A percentile compares a stretch with the other conserved stretches of the same genome.
Conservation (phyloP, 1,140 invertebrate species). For the Plectus sambesii region DNA sequence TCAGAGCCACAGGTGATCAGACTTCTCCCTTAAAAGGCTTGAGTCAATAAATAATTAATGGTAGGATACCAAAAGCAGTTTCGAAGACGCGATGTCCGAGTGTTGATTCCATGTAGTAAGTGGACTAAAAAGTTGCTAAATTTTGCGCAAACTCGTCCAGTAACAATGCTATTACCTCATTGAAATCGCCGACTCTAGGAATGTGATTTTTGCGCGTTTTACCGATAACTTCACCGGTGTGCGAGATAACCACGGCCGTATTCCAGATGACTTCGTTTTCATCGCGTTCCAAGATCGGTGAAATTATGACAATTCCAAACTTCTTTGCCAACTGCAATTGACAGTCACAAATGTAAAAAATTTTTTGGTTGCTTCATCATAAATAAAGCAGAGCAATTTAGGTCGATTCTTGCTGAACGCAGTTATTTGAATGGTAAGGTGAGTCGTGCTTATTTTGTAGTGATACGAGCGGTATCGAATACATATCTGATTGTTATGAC, state of each 20-base stretch:
- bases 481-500: too few relatives aligned
- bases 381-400: too few relatives aligned
- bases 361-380: too few relatives aligned
- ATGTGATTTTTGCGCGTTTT: constrained; percentile 98
- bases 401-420: too few relatives aligned
- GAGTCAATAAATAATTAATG: too few relatives aligned
- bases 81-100: constrained; percentile 83
- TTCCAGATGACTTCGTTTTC: constrained; percentile 85
- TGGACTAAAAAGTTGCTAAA: constrained; percentile 58
- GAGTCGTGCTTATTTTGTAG: too few relatives aligned
- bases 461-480: too few relatives aligned
- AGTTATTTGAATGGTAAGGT: too few relatives aligned
- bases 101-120: constrained; percentile 91
- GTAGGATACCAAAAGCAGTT: constrained; percentile 55
- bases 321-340: constrained; percentile 61
- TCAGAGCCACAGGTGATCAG: too few relatives aligned
- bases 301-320: constrained; percentile 88
- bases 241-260: constrained; percentile 82
- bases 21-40: too few relatives aligned
- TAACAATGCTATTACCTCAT: constrained; percentile 61
- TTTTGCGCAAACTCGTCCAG: background rate
- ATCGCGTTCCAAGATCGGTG: constrained; percentile 87
- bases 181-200: constrained; percentile 90
- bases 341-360: too few relatives aligned
- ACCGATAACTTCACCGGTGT: constrained; percentile 71